Evolutionary conservation across 2,113 vertebrate species (phyloP).

Genomic region (Glaucidium brasilianum): DNA sequence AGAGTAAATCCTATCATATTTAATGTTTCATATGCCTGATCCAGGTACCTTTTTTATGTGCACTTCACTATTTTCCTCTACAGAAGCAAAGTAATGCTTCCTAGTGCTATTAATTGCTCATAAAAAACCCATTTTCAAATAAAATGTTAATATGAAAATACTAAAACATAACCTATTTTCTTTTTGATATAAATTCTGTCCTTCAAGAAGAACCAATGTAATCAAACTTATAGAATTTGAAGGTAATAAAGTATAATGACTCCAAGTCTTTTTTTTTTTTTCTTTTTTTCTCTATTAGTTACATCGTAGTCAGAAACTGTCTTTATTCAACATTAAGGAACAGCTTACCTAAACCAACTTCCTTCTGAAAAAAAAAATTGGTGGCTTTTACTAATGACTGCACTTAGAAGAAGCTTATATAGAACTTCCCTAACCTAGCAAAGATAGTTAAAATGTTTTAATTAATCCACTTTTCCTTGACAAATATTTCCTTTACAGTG

Average conservation of each 20-base stretch:
- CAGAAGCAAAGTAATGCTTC: background rate
- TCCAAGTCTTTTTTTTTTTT: background rate
- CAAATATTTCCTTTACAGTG: slow-evolving; percentile 42
- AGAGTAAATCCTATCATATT: background rate
- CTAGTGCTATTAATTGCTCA: background rate
- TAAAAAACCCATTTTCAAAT: background rate
- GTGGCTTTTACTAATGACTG: background rate
- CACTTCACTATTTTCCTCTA: background rate
- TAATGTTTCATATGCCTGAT: background rate
- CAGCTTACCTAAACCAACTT: background rate
- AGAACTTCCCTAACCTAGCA: background rate
- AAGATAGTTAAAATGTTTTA: slow-evolving; percentile 24
- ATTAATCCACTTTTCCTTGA: slow-evolving; percentile 17
- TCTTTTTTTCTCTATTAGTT: background rate
- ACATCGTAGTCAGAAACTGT: background rate
- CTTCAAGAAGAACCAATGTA: background rate
- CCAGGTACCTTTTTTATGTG: background rate
- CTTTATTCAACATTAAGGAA: background rate
- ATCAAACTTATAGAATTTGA: background rate
- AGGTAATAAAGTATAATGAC: background rate
- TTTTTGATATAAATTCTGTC: background rate
- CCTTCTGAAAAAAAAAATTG: background rate
- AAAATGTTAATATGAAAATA: background rate
- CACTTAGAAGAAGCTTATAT: background rate
- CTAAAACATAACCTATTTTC: background rate